Evolutionary conservation across 2,797 vertebrate genomes (phyloP).

Genomic region (Myotis daubentonii): DNA sequence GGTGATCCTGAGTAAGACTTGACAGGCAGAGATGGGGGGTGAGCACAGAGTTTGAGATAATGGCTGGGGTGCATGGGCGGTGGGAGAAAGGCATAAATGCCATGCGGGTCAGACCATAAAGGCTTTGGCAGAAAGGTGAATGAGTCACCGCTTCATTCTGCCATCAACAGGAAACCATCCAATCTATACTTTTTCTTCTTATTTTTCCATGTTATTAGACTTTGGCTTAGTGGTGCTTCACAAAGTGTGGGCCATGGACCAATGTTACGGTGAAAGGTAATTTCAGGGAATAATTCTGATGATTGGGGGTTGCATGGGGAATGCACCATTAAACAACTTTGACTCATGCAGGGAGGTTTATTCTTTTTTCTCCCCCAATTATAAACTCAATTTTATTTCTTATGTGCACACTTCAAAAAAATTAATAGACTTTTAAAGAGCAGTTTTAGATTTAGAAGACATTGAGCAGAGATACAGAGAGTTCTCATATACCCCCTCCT

Average conservation of each 20-base stretch:
- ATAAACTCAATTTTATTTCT: neutral
- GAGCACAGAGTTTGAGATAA: neutral
- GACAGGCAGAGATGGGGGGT: neutral
- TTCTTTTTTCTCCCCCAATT: rapidly evolving
- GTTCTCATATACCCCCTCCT: neutral
- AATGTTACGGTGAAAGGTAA: neutral
- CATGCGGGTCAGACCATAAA: neutral
- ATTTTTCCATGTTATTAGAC: neutral
- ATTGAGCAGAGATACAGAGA: neutral
- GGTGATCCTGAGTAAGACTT: neutral
- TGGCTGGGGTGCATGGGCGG: too few relatives aligned
- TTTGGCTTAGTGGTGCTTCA: neutral
- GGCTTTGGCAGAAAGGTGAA: neutral
- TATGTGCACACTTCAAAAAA: neutral
- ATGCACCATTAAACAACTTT: neutral
- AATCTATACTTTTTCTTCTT: neutral
- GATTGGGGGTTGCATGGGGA: neutral
- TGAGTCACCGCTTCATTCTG: neutral
- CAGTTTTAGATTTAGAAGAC: neutral
- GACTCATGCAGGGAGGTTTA: neutral
- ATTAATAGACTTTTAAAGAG: neutral
- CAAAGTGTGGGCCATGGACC: neutral
- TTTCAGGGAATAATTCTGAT: conserved; percentile 15
- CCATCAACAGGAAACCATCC: neutral
- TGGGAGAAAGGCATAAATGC: neutral